These are phyloP conservation scores for Podargus strigoides DNA, from an alignment of 2,797 vertebrate species.

Conservation along the genomic window DNA sequence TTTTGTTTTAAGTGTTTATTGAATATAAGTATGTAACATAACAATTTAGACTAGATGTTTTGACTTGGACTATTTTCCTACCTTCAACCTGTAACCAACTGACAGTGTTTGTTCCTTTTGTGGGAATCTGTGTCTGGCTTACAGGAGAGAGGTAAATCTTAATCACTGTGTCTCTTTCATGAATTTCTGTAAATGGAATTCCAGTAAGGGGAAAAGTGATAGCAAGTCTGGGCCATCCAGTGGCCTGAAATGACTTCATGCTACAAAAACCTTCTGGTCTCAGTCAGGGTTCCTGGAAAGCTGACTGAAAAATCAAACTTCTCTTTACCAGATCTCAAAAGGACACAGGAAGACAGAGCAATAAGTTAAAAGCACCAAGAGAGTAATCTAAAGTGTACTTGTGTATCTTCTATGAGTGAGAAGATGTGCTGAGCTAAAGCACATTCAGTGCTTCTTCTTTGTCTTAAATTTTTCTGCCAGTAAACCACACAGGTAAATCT, in stretches of 20 bases:
- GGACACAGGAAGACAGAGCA: background rate
- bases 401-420: background rate
- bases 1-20: background rate
- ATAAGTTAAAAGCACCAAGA: background rate
- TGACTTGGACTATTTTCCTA: background rate
- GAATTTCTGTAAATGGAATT: conserved; percentile 13
- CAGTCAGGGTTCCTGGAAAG: background rate
- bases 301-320: background rate
- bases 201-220: background rate
- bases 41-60: background rate
- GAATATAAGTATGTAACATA: background rate
- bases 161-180: background rate
- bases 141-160: background rate
- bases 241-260: background rate
- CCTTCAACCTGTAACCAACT: background rate
- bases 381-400: background rate
- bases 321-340: background rate
- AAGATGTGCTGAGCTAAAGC: background rate
- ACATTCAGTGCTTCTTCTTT: background rate
- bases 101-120: background rate
- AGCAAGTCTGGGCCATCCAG: background rate
- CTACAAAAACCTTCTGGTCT: background rate
- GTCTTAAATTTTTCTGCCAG: background rate
- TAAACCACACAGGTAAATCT: background rate
- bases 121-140: conserved; percentile 1